Evolutionary conservation across 1,140 invertebrate genomes (phyloP).

Genomic region (Solenopsis fugax): DNA sequence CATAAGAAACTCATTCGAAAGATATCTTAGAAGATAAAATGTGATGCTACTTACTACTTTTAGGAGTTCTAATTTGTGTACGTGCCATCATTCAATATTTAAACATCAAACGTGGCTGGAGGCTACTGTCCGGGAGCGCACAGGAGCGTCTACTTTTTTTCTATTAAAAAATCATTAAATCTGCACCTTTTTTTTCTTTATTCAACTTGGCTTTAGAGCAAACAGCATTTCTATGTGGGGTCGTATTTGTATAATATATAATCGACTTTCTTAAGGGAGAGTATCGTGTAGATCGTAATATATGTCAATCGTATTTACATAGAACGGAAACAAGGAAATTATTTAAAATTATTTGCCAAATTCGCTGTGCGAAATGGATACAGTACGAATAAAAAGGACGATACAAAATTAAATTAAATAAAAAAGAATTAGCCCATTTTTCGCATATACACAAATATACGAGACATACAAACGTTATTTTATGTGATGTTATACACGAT

Average conservation of each 20-base stretch:
- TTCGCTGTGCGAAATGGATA: slow-evolving; percentile 57
- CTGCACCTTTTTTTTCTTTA: slow-evolving; percentile 66
- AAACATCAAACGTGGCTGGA: slow-evolving; percentile 96
- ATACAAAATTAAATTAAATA: neutral
- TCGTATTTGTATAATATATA: slow-evolving; percentile 81
- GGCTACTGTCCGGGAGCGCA: slow-evolving; percentile 93
- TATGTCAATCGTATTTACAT: slow-evolving; percentile 64
- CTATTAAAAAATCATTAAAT: slow-evolving; percentile 88
- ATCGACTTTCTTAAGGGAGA: slow-evolving; percentile 71
- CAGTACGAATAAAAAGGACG: slow-evolving; percentile 21
- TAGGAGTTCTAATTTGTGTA: slow-evolving; percentile 94
- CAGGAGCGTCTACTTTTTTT: slow-evolving; percentile 95
- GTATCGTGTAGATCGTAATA: slow-evolving; percentile 67
- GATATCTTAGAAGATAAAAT: neutral
- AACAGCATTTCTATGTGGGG: slow-evolving; percentile 80
- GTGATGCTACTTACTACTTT: slow-evolving; percentile 69
- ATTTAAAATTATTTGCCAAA: slow-evolving; percentile 68
- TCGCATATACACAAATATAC: neutral
- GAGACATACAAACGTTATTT: slow-evolving; percentile 36
- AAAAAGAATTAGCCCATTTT: slow-evolving; percentile 37
- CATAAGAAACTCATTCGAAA: neutral
- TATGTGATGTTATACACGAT: slow-evolving; percentile 66
- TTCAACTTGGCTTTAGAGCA: slow-evolving; percentile 76
- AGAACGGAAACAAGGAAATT: slow-evolving; percentile 35
- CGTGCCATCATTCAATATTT: slow-evolving; percentile 96